Base-by-base conservation (phyloP, 2,888 invertebrate genomes). In the Netelia inedita region DNA sequence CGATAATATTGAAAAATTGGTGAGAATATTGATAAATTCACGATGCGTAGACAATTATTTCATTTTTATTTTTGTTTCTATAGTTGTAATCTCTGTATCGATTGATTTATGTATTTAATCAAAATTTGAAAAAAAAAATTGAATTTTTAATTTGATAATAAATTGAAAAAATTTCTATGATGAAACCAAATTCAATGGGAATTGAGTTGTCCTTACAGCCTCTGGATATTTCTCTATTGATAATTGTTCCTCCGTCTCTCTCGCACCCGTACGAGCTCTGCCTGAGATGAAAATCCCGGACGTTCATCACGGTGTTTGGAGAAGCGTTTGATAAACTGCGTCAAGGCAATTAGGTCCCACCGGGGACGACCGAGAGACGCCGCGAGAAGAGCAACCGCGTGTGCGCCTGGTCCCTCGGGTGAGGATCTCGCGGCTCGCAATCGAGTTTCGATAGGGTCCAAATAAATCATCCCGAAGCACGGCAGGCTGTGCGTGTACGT, bases 271-370 rank as follows among this genome's bases (percentile, higher is more conserved):
- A 35, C 69, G 69, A 68, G 55, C 53, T 53, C 72, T 53, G 57
- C 69, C 65, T 59, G 57, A 65, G 59, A 21, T 28, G 23, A 53
- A 55, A 63, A 79, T 83, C 53, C 71, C 65, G 50, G 71, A 75
- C 71, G 79, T 71, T 74, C 69, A 79, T 85, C 79, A 55, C 69
- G 80, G 81, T 81, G 79, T 85, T 86, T 85, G 85, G 79, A 68
- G 80, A 86, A 85, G 81, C 82, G 68, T 72, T 72, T 83, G 86
- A 86, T 83, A 82, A 85, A 86, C 81, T 85, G 83, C 85, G 85
- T 85, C 86, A 85, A 73, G 81, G 80, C 81, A 85, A 86, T 86
- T 86, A 86, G 83, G 74, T 69, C 57, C 69, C 55, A 79, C 74
- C 74, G 83, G 46, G 71, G 23, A 28, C 16, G 35, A 65, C 35